Base-by-base conservation (phyloP, 2,888 invertebrate genomes). In the Drosophila subsilvestris region DNA sequence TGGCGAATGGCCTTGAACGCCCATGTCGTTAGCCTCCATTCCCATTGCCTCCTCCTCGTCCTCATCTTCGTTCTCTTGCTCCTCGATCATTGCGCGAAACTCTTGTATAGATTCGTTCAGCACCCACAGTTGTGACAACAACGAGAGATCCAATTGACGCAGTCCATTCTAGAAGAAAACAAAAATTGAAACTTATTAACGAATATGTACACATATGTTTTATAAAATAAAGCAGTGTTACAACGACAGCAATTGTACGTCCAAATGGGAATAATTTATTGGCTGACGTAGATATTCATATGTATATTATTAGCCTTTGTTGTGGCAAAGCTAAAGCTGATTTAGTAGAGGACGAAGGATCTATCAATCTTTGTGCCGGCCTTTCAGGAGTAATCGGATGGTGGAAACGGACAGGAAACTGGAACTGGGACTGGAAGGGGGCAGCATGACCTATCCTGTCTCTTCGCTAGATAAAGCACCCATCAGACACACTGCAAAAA, bases 61-160 rank as follows among this genome's bases (percentile, higher is more conserved):
- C 32, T 78, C 78, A 1, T 84, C 86, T 29, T 86, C 86, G 51
- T 76, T 77, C 20, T 92, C 92, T 75, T 92, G 91, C 32, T 92
- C 92, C 67, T 92, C 91, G 68, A 95, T 91, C 76, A 95, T 94
- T 79, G 95, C 94, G 50, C 96, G 95, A 93, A 97, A 97, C 78
- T 98, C 96, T 86, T 97, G 97, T 91, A 98, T 97, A 47, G 97
- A 96, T 92, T 98, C 97, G 92, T 98, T 97, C 57, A 98, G 93
- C 1, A 97, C 95, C 97, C 98, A 97, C 75, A 98, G 94, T 92
- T 98, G 98, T 5, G 97, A 97, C 48, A 98, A 94, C 59, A 98
- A 93, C 0, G 97, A 96, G 81, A 98, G 94, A 93, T 98, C 98
- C 92, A 98, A 91, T 92, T 98, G 97, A 58, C 98, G 95, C 29